A percentile compares a stretch with the other conserved stretches of the same genome.
Evolutionary conservation across 2,888 invertebrate species (phyloP).

Genomic region (Mayetiola destructor): DNA sequence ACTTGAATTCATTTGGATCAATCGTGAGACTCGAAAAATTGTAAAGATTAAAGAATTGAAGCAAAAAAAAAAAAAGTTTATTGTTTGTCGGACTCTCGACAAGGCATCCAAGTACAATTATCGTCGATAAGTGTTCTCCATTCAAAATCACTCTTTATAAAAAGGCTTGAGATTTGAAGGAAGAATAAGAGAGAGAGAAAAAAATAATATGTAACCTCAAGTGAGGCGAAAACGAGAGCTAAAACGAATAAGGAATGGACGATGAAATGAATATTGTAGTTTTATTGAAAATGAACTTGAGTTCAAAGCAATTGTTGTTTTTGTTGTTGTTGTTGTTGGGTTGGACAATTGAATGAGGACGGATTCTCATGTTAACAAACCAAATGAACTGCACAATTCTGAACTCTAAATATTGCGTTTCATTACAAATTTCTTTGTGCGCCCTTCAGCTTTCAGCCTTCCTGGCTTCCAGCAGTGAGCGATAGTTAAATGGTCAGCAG

Average conservation of each 20-base stretch:
- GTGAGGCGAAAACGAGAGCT: too few species aligned
- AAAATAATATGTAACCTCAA: too few species aligned
- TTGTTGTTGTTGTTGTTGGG: too few species aligned
- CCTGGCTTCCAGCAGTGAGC: not conserved
- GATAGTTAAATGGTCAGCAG: too few species aligned
- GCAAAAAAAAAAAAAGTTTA: too few species aligned
- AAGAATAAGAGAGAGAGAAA: not conserved
- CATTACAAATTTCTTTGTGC: not conserved
- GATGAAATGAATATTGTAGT: too few species aligned
- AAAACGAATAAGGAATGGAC: too few species aligned
- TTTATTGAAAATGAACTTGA: too few species aligned
- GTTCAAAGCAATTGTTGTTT: too few species aligned
- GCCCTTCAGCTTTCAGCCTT: not conserved
- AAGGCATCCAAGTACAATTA: slow-evolving; percentile 1
- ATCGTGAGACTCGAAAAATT: not conserved
- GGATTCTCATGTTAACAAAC: not conserved
- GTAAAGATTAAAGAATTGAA: not conserved
- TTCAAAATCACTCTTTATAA: slow-evolving; percentile 1
- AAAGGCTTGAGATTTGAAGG: not conserved
- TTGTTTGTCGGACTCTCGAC: not conserved
- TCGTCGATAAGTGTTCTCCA: slow-evolving; percentile 8
- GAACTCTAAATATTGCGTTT: not conserved
- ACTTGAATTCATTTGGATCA: slow-evolving; percentile 2
- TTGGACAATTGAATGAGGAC: too few species aligned
- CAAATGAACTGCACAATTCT: not conserved